phyloP scores from a whole-genome alignment of 2,888 invertebrate species.

The Amphipoea oculea region DNA sequence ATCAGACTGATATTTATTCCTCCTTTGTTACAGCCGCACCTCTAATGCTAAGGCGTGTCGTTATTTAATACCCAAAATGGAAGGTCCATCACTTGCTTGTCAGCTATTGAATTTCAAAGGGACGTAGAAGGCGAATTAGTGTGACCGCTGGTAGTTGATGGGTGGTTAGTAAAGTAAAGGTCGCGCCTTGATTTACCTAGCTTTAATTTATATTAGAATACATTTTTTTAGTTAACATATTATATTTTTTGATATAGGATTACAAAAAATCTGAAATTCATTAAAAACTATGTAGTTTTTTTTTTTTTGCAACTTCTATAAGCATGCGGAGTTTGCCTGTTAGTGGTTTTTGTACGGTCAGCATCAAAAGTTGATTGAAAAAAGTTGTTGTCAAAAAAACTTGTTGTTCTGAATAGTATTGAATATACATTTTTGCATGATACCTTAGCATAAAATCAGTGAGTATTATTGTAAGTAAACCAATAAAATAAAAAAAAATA shows the following conservation, averaged over 20 bases:
- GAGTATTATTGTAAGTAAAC: neutral
- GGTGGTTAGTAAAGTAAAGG: slow-evolving; percentile 29
- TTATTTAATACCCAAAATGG: slow-evolving; percentile 73
- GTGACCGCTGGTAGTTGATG: slow-evolving; percentile 63
- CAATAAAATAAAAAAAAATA: neutral
- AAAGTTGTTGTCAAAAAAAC: no score
- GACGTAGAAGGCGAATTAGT: slow-evolving; percentile 72
- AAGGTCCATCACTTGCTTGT: slow-evolving; percentile 70
- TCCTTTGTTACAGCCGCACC: slow-evolving; percentile 69
- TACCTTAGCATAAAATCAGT: neutral
- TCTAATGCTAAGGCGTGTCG: slow-evolving; percentile 69
- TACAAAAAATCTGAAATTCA: no score
- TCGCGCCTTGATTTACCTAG: slow-evolving; percentile 8
- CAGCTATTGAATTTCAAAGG: slow-evolving; percentile 75
- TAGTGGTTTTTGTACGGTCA: neutral
- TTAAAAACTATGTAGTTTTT: neutral
- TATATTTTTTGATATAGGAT: neutral
- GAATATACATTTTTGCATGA: neutral
- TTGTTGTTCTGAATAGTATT: no score
- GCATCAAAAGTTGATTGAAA: no score
- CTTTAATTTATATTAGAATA: neutral
- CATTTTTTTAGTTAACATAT: neutral
- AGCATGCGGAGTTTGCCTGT: neutral
- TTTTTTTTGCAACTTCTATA: neutral
- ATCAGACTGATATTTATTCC: slow-evolving; percentile 60